Evolutionary conservation across 2,888 invertebrate species (phyloP).

Genomic region (Heliconius aoede): DNA sequence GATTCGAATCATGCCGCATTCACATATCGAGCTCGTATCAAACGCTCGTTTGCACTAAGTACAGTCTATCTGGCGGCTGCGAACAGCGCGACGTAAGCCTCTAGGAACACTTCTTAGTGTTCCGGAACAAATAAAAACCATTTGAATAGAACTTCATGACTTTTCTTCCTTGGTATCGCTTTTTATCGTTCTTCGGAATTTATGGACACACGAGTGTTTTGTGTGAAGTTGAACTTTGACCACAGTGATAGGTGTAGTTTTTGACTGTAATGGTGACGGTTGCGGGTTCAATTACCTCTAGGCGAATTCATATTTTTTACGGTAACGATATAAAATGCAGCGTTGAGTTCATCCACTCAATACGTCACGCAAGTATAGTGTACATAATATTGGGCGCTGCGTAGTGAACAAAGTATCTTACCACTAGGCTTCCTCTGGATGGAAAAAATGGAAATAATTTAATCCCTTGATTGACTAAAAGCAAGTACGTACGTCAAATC

Average conservation of each 20-base stretch:
- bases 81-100: slow-evolving; percentile 72
- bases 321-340: too few relatives aligned
- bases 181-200: slow-evolving; percentile 57
- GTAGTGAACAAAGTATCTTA: too few relatives aligned
- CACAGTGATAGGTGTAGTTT: neutral
- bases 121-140: slow-evolving; percentile 77
- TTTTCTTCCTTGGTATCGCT: slow-evolving; percentile 74
- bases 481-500: too few relatives aligned
- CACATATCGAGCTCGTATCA: slow-evolving; percentile 70
- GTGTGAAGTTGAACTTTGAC: neutral
- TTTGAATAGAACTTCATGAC: slow-evolving; percentile 76
- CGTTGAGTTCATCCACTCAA: too few relatives aligned
- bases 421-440: too few relatives aligned
- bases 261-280: neutral
- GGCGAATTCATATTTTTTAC: too few relatives aligned
- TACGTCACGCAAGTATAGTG: too few relatives aligned
- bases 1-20: slow-evolving; percentile 50
- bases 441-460: too few relatives aligned
- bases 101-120: slow-evolving; percentile 78
- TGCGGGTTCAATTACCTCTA: neutral
- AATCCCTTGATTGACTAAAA: too few relatives aligned
- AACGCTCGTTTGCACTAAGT: slow-evolving; percentile 80
- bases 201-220: slow-evolving; percentile 43
- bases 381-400: too few relatives aligned
- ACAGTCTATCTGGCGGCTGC: slow-evolving; percentile 71